Base-by-base conservation (phyloP, 1,140 invertebrate species). In the Hormaphis cornu region DNA sequence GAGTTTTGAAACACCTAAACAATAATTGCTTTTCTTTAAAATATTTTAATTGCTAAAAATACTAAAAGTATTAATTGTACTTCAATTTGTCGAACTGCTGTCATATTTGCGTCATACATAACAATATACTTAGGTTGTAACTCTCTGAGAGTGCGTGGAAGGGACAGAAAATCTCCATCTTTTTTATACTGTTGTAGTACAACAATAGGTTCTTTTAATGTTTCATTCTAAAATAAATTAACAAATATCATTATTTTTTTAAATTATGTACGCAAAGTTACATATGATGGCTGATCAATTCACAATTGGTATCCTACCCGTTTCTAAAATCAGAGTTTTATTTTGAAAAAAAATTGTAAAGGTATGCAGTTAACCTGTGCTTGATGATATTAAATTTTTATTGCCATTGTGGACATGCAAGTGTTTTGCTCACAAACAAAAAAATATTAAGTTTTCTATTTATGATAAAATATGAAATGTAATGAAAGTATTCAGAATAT, bases 91-190 rank as follows among this genome's bases (percentile, higher is more conserved):
- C 94, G 80, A 3, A 97, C 87, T 58, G 90, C 86, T 7, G 87
- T 83, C 69, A 97, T 85, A 78, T 97, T 90, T 54, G 86, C 85
- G 76, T 96, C 91, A 78, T 97, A 98, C 79, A 98, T 83, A 69
- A 98, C 83, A 1, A 97, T 84, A 79, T 89, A 94, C 72, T 85
- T 84, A 0, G 95, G 95, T 70, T 85, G 80, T 6, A 91, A 74
- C 26, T 84, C 81, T 42, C 83, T 80, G 50, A 94, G 79, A 5
- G 83, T 85, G 69, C 82, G 79, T 72, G 86, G 84, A 42, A 92
- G 75, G 1, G 83, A 85, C 75, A 87, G 84, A 33, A 83, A 78
- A 75, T 89, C 85, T n/a, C 85, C 84, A 16, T 82, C 79, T 73
- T 84, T 86, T 78, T 89, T 89, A 70, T 90, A 86, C 10, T 88